Percentiles rank a stretch among this genome's conserved stretches.
Conservation (phyloP, 2,888 invertebrate species). For the Linnaemya vulpina region DNA sequence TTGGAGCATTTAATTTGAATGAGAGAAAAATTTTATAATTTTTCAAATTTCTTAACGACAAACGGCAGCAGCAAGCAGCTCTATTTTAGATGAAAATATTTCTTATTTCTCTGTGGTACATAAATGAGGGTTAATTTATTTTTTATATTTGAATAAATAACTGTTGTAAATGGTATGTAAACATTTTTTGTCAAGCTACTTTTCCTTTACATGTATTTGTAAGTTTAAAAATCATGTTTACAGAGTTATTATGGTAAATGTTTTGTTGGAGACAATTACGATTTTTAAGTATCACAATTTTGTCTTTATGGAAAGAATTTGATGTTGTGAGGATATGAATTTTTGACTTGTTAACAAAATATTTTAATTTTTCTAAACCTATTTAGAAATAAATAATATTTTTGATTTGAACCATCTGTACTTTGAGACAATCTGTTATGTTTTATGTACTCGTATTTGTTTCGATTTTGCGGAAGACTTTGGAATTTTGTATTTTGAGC, state of each 20-base stretch:
- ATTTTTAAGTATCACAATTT: conserved; percentile 14
- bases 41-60: conserved; percentile 48
- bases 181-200: conserved; percentile 12
- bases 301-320: background rate
- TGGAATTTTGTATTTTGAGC: no score
- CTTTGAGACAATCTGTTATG: no score
- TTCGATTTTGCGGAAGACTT: no score
- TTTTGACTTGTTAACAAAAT: background rate
- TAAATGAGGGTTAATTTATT: conserved; percentile 64
- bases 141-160: conserved; percentile 43
- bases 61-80: conserved; percentile 15
- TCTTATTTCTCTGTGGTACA: conserved; percentile 22
- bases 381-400: no score
- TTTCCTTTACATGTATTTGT: background rate
- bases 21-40: conserved; percentile 31
- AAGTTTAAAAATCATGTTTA: conserved; percentile 40
- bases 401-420: no score
- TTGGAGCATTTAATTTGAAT: background rate
- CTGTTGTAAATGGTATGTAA: conserved; percentile 52
- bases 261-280: background rate
- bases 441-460: no score
- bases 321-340: background rate
- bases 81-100: background rate
- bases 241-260: conserved; percentile 24
- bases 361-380: no score